Percentiles rank a stretch among this genome's conserved stretches.
phyloP scores from a whole-genome alignment of 2,797 vertebrate genomes.

The Brotula barbata region DNA sequence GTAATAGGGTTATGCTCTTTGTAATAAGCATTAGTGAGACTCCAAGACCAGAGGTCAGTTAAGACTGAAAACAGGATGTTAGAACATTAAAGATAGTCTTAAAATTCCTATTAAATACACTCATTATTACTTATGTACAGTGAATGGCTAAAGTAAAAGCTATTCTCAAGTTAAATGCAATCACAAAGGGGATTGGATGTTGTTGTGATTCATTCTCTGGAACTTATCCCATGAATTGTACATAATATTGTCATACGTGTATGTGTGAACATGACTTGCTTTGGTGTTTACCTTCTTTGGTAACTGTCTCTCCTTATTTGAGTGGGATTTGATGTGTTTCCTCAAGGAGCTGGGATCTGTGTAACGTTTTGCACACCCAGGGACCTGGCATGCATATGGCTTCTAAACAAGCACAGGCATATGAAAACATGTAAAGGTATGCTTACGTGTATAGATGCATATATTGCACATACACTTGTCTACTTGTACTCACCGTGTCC shows the following conservation, averaged over 20 bases:
- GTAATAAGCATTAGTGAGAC: conserved; percentile 1
- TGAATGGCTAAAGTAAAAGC: too few species aligned
- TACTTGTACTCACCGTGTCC: conserved; percentile 89
- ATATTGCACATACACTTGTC: too few species aligned
- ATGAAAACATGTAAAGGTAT: not conserved
- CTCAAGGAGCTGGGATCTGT: conserved; percentile 97
- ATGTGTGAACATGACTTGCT: too few species aligned
- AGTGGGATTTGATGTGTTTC: conserved; percentile 96
- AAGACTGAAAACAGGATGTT: not conserved
- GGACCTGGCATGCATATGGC: conserved; percentile 96
- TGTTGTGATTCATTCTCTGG: too few species aligned
- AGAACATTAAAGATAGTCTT: too few species aligned
- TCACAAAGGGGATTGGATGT: too few species aligned
- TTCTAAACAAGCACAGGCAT: conserved; percentile 81
- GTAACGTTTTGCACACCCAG: conserved; percentile 93
- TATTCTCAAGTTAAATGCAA: too few species aligned
- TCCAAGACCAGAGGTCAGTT: not conserved
- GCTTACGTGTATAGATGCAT: not conserved
- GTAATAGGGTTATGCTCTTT: not conserved
- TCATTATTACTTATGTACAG: too few species aligned
- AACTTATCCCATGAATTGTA: too few species aligned
- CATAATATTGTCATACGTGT: not conserved
- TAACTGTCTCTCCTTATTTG: conserved; percentile 89
- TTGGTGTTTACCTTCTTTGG: conserved; percentile 88
- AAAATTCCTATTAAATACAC: too few species aligned